Base-by-base conservation (phyloP, 1,140 invertebrate species). In the Acromyrmex heyeri region DNA sequence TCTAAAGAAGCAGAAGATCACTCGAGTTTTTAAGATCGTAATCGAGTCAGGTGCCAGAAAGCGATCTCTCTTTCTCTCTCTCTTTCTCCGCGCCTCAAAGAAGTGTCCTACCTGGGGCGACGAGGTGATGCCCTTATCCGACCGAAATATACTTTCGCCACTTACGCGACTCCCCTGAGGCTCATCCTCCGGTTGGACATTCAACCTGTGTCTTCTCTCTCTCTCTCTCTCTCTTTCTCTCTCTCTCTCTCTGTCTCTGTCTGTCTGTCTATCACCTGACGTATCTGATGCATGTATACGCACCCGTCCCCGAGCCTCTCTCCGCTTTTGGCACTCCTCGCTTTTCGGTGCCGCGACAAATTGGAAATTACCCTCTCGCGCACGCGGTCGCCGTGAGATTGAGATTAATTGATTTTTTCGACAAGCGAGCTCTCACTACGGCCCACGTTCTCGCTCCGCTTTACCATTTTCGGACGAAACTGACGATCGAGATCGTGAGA, bases 371-470 rank as follows among this genome's bases (percentile, higher is more conserved):
- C 92, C 88, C 86, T 90, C 79, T 65, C 76, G 87, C 78, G 85
- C 81, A 55, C 73, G 53, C 88, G 81, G 64, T 87, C 87, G 57
- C 83, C 85, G 87, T 90, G 90, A 83, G 79, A 93, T 93, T 93
- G 91, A 92, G 92, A 93, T 92, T 93, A 92, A 93, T 93, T 92
- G 90, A 92, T 92, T 93, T 93, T 93, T 91, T 88, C 85, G 77
- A 81, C 78, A 57, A 21, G 85, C 65, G 0, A n/a, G 73, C 87
- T 86, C 91, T 90, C 91, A 87, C 90, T 76, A 70, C 59, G n/a
- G 27, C 48, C 67, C 75, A 59, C 77, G 53, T 30, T n/a, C 48
- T 44, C 75, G 82, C 86, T 76, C 59, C 48, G 87, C 72, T 89
- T 90, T 79, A 86, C 91, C 91, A 92, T 90, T 91, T 89, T 89